These are phyloP conservation scores for Blomia tropicalis DNA, from an alignment of 2,888 invertebrate species.

Conservation along the genomic window DNA sequence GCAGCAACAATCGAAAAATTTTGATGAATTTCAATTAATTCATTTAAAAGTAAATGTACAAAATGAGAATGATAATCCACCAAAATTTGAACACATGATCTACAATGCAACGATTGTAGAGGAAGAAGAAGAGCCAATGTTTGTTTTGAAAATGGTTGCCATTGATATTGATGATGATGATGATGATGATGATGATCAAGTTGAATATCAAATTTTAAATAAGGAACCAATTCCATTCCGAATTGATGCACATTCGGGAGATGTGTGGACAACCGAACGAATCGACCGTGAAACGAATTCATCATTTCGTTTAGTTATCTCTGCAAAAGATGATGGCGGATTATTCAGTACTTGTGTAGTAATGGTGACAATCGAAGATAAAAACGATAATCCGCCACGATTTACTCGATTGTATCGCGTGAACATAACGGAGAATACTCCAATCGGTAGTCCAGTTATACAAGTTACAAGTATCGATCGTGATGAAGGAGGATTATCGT, in stretches of 20 bases:
- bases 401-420: constrained; percentile 79
- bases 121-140: constrained; percentile 50
- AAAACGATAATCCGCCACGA: constrained; percentile 85
- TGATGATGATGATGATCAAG: constrained; percentile 44
- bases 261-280: constrained; percentile 61
- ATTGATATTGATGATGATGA: too few species aligned
- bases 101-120: constrained; percentile 73
- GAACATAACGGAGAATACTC: constrained; percentile 85
- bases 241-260: constrained; percentile 62
- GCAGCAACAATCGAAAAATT: too few species aligned
- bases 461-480: constrained; percentile 76
- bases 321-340: constrained; percentile 66
- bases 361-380: constrained; percentile 56
- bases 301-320: constrained; percentile 60
- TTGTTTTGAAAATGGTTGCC: constrained; percentile 57
- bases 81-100: constrained; percentile 53
- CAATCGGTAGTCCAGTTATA: constrained; percentile 77
- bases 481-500: constrained; percentile 68
- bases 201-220: constrained; percentile 31
- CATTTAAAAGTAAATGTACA: constrained; percentile 47
- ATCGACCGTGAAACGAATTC: constrained; percentile 66
- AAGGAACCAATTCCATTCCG: constrained; percentile 46
- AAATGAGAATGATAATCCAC: constrained; percentile 38
- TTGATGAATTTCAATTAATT: constrained; percentile 49
- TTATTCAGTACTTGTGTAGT: constrained; percentile 70